Conservation (phyloP, 2,797 vertebrate genomes). For the Peromyscus nudipes region DNA sequence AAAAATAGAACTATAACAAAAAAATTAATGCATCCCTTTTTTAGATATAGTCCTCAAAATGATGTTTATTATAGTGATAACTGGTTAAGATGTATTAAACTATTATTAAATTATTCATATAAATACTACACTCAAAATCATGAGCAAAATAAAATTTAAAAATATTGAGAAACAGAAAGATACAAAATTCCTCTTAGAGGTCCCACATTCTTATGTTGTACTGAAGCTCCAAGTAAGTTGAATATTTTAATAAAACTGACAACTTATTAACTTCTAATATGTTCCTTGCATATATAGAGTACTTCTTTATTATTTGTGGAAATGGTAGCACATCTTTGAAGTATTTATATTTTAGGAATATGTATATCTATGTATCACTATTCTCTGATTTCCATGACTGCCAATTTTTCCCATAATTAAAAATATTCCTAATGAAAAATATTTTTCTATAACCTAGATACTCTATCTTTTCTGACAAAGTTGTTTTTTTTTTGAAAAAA, state of each 20-base stretch:
- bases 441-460: neutral
- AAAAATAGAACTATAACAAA: neutral
- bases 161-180: neutral
- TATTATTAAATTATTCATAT: neutral
- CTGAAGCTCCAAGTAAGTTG: neutral
- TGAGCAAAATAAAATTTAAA: neutral
- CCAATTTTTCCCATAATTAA: neutral
- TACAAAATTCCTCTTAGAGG: neutral
- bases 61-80: slow-evolving; percentile 1
- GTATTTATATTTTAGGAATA: slow-evolving; percentile 19
- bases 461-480: neutral
- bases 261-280: neutral
- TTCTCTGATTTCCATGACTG: neutral
- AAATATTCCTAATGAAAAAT: neutral
- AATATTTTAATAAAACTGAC: neutral
- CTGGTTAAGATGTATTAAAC: neutral
- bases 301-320: neutral
- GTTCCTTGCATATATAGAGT: neutral
- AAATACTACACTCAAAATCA: neutral
- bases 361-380: neutral
- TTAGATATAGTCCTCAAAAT: neutral
- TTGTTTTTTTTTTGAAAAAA: neutral
- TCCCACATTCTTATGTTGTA: neutral
- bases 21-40: neutral
- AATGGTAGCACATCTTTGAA: neutral